These are phyloP conservation scores for Thymelicus lineola DNA, from an alignment of 2,888 invertebrate genomes.

Conservation along the genomic window DNA sequence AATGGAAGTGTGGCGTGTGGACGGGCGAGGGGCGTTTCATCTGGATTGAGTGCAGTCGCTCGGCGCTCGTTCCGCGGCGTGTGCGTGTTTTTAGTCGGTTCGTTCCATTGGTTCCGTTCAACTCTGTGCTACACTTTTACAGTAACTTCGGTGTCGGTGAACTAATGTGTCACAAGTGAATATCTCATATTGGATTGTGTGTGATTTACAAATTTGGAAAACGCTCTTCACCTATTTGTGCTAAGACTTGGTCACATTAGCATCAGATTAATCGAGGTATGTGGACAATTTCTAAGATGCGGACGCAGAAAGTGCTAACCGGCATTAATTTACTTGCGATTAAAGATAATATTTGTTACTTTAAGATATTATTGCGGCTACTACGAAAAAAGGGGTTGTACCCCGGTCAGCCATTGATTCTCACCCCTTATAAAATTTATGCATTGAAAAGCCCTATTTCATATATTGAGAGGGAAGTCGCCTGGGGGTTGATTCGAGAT, in stretches of 20 bases:
- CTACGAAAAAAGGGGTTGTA: conserved; percentile 62
- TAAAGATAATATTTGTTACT: conserved; percentile 17
- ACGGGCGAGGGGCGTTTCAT: conserved; percentile 48
- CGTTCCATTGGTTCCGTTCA: conserved; percentile 49
- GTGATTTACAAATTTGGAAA: conserved; percentile 35
- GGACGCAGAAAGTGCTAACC: conserved; percentile 14
- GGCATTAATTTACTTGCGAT: conserved; percentile 33
- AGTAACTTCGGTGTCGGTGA: conserved; percentile 41
- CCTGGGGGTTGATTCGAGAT: conserved; percentile 64
- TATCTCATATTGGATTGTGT: conserved; percentile 41
- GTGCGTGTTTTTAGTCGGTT: conserved; percentile 47
- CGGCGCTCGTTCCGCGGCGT: conserved; percentile 68
- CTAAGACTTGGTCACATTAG: conserved; percentile 8
- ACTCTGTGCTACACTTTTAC: conserved; percentile 36
- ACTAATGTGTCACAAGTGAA: conserved; percentile 46
- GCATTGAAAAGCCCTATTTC: conserved; percentile 71
- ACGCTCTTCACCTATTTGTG: conserved; percentile 23
- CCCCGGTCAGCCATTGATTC: conserved; percentile 71
- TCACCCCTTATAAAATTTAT: conserved; percentile 79
- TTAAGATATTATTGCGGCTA: conserved; percentile 49
- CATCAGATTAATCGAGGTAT: conserved; percentile 31
- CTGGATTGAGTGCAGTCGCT: conserved; percentile 59
- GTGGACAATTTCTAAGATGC: conserved; percentile 28
- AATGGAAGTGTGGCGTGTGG: conserved; percentile 45
- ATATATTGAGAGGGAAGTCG: conserved; percentile 69